These are phyloP conservation scores for Drosophila neonasuta DNA, from an alignment of 2,888 invertebrate genomes.

Conservation along the genomic window DNA sequence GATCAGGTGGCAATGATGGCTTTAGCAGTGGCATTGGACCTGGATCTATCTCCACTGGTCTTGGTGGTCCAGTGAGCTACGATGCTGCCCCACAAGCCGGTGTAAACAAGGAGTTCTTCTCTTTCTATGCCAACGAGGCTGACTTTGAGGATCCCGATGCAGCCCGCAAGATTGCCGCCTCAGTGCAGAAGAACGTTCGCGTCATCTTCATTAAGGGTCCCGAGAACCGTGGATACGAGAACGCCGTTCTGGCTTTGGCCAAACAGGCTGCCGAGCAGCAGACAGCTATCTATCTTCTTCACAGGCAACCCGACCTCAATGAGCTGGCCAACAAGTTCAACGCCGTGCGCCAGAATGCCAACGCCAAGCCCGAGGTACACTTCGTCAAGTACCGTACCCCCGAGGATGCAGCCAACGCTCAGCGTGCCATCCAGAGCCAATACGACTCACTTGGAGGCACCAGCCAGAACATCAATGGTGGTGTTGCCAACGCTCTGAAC, in stretches of 20 bases:
- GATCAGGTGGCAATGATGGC: constrained; percentile 19
- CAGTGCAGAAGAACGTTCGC: constrained; percentile 70
- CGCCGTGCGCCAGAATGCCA: constrained; percentile 62
- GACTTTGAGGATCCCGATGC: constrained; percentile 65
- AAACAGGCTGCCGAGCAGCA: constrained; percentile 75
- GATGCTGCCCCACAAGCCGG: constrained; percentile 54
- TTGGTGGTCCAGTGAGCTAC: constrained; percentile 57
- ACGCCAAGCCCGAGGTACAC: constrained; percentile 71
- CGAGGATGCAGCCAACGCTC: constrained; percentile 75
- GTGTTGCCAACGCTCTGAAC: constrained; percentile 75
- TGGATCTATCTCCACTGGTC: constrained; percentile 16
- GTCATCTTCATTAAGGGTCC: constrained; percentile 77
- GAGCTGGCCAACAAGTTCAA: constrained; percentile 74
- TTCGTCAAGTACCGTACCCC: constrained; percentile 77
- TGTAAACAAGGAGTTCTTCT: constrained; percentile 72
- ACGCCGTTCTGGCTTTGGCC: constrained; percentile 73
- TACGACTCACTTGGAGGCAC: constrained; percentile 70
- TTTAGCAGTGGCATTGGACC: constrained; percentile 11
- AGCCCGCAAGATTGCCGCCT: constrained; percentile 54
- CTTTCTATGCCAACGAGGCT: constrained; percentile 72
- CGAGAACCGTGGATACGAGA: constrained; percentile 72
- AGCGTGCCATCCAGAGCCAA: constrained; percentile 71
- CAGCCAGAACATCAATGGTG: constrained; percentile 64
- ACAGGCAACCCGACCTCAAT: constrained; percentile 71
- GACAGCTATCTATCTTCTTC: constrained; percentile 76